Conservation (phyloP, 1,140 invertebrate genomes). For the Apis laboriosa region DNA sequence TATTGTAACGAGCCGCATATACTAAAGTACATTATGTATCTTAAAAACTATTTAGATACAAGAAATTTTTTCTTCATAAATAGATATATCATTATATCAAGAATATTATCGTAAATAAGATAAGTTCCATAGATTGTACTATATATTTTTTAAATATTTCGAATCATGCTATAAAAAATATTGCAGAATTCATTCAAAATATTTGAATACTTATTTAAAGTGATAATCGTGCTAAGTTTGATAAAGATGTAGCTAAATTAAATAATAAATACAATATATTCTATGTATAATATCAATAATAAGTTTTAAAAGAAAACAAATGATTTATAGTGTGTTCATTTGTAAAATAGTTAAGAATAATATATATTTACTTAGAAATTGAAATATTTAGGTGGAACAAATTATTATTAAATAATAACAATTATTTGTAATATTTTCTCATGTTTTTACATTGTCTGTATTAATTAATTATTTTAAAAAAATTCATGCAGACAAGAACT, state of each 20-base stretch:
- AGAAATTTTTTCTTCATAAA: background rate
- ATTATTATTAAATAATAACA: background rate
- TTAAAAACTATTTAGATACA: background rate
- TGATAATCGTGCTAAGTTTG: background rate
- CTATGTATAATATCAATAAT: too few relatives aligned
- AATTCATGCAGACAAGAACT: background rate
- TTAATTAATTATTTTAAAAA: background rate
- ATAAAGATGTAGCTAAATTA: constrained; percentile 1
- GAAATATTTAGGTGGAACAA: background rate
- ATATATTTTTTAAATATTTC: background rate
- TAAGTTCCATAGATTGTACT: constrained; percentile 10
- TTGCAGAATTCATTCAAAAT: background rate
- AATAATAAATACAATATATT: background rate
- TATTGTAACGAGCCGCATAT: background rate
- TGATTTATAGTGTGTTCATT: constrained; percentile 1
- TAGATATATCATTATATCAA: constrained; percentile 18
- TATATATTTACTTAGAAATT: background rate
- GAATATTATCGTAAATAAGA: background rate
- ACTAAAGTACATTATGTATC: background rate
- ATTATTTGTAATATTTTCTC: constrained; percentile 17
- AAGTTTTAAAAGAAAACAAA: constrained; percentile 4
- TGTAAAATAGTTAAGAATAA: constrained; percentile 28
- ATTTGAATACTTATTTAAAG: background rate
- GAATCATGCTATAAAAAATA: background rate
- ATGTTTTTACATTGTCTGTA: background rate